Base-by-base conservation (phyloP, 2,888 invertebrate genomes). In the Scelioninae gen. 1 region DNA sequence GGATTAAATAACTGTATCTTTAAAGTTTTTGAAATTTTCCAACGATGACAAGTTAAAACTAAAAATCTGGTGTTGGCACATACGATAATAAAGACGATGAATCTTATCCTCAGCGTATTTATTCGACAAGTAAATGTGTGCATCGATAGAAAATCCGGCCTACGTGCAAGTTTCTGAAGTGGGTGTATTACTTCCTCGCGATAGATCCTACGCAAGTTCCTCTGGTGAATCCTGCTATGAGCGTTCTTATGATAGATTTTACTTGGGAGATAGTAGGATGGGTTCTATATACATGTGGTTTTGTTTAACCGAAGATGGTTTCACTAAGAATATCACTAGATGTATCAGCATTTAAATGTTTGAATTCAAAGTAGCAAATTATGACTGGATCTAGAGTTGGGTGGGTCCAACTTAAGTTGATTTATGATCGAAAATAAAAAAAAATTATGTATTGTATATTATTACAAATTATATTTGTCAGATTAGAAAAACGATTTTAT, bases 181-280 rank as follows among this genome's bases (percentile, higher is more conserved):
- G 55, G 60, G 68, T 69, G 77, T 77, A 49, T 47, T 49, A 69
- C 62, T 69, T 77, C 77, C 77, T 49, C 53, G 31, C 47, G 77
- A 69, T 69, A 69, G 77, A 69, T 77, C 77, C 77, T 77, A 77
- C 77, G 69, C 77, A 63, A 69, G 69, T 77, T 69, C 51, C 55
- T 62, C 66, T 23, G 45, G 45, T 53, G 62, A 16, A 55, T 69
- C 47, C 40, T 11, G 31, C 56, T 66, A 60, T 51, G 68, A 58
- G 60, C 15, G 32, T 68, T 62, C 53, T 60, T 68, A 68, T 68
- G 76, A 76, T 76, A 76, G 66, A 76, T 76, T 53, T 47, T 32
- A 68, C 68, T 34, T 66, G 49, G 0, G 15, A 51, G 60, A 76
- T 58, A 66, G 45, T 40, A 13, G 32, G 47, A 53, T 38, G 65